Conservation (phyloP, 2,797 vertebrate genomes). For the Gobio occitaniae region DNA sequence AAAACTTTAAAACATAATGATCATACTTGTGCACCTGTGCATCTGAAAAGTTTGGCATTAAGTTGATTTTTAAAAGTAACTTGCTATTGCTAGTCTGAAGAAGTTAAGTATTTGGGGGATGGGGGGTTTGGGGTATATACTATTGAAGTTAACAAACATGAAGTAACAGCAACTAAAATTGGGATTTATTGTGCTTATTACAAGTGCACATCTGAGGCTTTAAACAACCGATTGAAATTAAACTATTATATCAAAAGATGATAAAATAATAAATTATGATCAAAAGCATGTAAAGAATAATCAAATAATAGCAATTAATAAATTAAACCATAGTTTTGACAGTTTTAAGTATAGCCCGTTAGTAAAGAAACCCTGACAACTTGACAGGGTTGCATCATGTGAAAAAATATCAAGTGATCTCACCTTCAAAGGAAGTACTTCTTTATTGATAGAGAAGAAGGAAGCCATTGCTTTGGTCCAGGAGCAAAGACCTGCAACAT, state of each 20-base stretch:
- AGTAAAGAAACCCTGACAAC: neutral
- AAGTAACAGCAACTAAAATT: neutral
- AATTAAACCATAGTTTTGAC: neutral
- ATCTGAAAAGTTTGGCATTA: neutral
- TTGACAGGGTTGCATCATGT: neutral
- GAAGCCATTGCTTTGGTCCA: constrained; percentile 98
- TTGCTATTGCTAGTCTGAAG: neutral
- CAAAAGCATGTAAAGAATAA: neutral
- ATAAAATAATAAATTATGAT: neutral
- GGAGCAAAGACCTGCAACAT: constrained; percentile 94
- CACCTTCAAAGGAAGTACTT: constrained; percentile 96
- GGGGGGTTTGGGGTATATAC: neutral
- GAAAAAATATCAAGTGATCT: neutral
- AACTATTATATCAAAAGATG: neutral
- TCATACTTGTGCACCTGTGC: neutral
- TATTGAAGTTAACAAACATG: neutral
- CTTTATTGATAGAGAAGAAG: constrained; percentile 96
- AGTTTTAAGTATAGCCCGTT: neutral
- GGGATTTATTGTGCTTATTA: neutral
- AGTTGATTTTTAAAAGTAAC: neutral
- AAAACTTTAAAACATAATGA: neutral
- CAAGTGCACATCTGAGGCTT: too few relatives aligned
- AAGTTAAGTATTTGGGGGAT: neutral
- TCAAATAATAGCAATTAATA: neutral
- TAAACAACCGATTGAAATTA: neutral